Conservation (phyloP, 2,888 invertebrate species). For the Chymomyza procnemis region DNA sequence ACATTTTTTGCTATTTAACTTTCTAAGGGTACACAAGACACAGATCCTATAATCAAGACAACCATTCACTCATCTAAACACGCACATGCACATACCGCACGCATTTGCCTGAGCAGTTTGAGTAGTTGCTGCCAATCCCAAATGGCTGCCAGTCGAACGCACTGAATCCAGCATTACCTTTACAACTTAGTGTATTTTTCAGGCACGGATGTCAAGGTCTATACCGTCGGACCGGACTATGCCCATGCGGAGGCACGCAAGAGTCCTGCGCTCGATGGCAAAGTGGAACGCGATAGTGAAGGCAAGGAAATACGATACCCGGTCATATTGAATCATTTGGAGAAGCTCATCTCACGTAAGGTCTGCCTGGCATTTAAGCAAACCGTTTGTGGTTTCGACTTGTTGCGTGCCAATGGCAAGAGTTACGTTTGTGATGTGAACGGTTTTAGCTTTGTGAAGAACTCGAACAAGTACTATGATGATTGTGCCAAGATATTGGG, state of each 20-base stretch:
- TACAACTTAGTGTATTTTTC: slow-evolving; percentile 79
- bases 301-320: slow-evolving; percentile 99
- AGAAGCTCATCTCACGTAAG: slow-evolving; percentile 98
- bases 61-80: slow-evolving; percentile 17
- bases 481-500: slow-evolving; percentile 99
- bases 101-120: neutral
- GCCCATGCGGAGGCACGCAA: slow-evolving; percentile 99
- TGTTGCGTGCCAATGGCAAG: slow-evolving; percentile 97
- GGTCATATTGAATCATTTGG: slow-evolving; percentile 96
- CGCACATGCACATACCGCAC: slow-evolving; percentile 8
- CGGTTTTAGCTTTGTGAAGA: slow-evolving; percentile 99
- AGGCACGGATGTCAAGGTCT: slow-evolving; percentile 90
- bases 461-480: slow-evolving; percentile 99
- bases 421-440: slow-evolving; percentile 99
- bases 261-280: slow-evolving; percentile 98
- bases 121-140: slow-evolving; percentile 18
- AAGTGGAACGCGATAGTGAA: slow-evolving; percentile 98
- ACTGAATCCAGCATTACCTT: slow-evolving; percentile 79
- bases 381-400: slow-evolving; percentile 99
- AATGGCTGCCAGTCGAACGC: slow-evolving; percentile 66
- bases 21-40: no score
- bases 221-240: slow-evolving; percentile 99
- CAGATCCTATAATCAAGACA: no score
- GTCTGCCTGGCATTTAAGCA: slow-evolving; percentile 98
- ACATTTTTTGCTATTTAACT: no score